Conservation (phyloP, 1,140 invertebrate genomes). For the Dendroctonus ponderosae region DNA sequence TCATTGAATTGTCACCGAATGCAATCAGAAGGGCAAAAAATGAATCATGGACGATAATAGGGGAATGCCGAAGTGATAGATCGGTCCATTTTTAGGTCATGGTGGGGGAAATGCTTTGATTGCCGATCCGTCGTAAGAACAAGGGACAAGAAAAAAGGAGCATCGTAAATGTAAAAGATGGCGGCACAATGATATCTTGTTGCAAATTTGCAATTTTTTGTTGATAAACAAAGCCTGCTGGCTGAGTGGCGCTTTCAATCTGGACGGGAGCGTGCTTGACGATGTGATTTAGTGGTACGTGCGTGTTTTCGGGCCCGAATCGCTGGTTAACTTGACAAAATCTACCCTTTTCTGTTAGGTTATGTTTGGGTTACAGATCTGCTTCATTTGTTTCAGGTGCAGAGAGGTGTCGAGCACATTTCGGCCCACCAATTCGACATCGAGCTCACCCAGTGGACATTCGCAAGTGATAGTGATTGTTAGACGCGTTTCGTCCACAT, state of each 20-base stretch:
- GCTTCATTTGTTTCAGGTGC: constrained; percentile 43
- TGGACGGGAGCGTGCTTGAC: neutral
- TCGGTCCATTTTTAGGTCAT: constrained; percentile 43
- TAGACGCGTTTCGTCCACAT: neutral
- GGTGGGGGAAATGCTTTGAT: constrained; percentile 41
- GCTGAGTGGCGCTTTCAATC: constrained; percentile 11
- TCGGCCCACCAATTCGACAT: neutral
- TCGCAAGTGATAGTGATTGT: neutral
- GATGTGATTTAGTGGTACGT: constrained; percentile 10
- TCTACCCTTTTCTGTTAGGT: constrained; percentile 39
- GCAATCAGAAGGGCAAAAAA: constrained; percentile 15
- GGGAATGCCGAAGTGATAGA: constrained; percentile 36
- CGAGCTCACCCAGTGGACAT: neutral
- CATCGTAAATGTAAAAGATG: constrained; percentile 48
- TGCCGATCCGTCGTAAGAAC: constrained; percentile 36
- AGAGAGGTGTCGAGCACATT: neutral
- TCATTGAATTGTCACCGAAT: neutral
- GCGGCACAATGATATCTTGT: constrained; percentile 46
- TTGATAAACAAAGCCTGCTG: constrained; percentile 44
- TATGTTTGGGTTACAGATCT: constrained; percentile 45
- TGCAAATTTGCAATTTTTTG: constrained; percentile 48
- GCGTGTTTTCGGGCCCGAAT: constrained; percentile 17
- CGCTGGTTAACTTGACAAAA: constrained; percentile 21
- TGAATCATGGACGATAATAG: constrained; percentile 18
- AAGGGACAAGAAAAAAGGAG: constrained; percentile 42